Conservation (phyloP, 2,113 vertebrate species). For the Mesitornis unicolor region DNA sequence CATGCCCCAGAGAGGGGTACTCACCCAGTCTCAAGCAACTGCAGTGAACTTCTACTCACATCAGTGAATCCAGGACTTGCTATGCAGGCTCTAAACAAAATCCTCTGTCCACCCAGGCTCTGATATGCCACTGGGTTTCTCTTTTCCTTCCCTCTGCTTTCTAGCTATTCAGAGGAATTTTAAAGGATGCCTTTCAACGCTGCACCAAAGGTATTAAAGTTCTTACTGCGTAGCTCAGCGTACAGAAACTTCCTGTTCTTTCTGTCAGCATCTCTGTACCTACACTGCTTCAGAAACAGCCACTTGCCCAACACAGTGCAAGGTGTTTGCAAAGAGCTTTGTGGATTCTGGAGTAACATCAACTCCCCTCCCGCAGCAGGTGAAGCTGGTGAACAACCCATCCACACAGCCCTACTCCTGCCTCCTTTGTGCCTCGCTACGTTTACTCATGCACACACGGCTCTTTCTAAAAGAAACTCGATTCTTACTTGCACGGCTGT, state of each 20-base stretch:
- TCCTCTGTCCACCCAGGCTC: background rate
- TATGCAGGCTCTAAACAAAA: background rate
- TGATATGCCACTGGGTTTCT: background rate
- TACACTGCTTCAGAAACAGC: background rate
- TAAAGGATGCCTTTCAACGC: background rate
- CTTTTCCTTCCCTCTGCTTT: background rate
- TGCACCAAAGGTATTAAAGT: background rate
- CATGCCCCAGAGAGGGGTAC: background rate
- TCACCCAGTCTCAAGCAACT: background rate
- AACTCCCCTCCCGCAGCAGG: background rate
- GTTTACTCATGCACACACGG: background rate
- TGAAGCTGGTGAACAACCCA: background rate
- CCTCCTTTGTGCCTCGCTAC: background rate
- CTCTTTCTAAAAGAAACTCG: conserved; percentile 8
- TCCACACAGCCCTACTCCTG: background rate
- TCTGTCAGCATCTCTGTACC: background rate
- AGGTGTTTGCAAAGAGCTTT: background rate
- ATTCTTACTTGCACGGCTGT: conserved; percentile 7
- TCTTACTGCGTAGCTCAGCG: rapidly evolving
- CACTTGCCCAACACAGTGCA: background rate
- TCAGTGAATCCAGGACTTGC: background rate
- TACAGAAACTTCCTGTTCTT: background rate
- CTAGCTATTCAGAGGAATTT: background rate
- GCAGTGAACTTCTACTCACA: background rate
- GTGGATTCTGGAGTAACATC: background rate